Evolutionary conservation across 2,797 vertebrate species (phyloP), one percentile per base, ranked within the genome.

Genomic region (Pseudotriccus pelzelni): DNA sequence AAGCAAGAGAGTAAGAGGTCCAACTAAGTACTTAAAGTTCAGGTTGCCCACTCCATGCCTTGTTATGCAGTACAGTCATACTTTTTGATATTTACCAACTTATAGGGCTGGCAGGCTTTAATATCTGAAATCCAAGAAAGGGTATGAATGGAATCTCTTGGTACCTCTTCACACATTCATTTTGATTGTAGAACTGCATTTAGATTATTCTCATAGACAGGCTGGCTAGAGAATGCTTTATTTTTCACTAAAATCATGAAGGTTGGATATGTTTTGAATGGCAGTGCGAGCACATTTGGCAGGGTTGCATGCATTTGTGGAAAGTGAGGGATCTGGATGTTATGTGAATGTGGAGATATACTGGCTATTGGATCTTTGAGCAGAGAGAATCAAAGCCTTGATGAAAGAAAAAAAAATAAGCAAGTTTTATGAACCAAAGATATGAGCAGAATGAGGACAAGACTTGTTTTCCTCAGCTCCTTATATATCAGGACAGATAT

Each of bases 241-340:
- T 55, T 87, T 79, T 78, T 79, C 67, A 60, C 34, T 68, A 9
- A 80, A 68, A 66, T 49, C 0, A 0, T 13, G 17, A 59, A 55
- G 21, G 7, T 37, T 56, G 43, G 14, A 41, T 72, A 21, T n/a
- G 8, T 69, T 79, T 1, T 36, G 12, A 69, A 59, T 39, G 50
- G 25, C 37, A 19, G 24, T 43, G 27, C 0, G 0, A 85, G 39
- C 17, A 64, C 9, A 2, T 25, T 41, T 0, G 1, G 28, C 39
- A 81, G 59, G 39, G 56, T 16, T 2, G 4, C 5, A 5, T 0
- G 1, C 32, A 18, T 22, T 34, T 41, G 21, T 44, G 50, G 39
- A 68, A 84, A 6, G 10, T 23, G 34, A 64, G 37, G n/a, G 66
- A 89, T 53, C 6, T 62, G 47, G 34, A 56, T 34, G 27, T 34